Evolutionary conservation across 2,113 vertebrate genomes (phyloP).

Genomic region (Alethe castanea): DNA sequence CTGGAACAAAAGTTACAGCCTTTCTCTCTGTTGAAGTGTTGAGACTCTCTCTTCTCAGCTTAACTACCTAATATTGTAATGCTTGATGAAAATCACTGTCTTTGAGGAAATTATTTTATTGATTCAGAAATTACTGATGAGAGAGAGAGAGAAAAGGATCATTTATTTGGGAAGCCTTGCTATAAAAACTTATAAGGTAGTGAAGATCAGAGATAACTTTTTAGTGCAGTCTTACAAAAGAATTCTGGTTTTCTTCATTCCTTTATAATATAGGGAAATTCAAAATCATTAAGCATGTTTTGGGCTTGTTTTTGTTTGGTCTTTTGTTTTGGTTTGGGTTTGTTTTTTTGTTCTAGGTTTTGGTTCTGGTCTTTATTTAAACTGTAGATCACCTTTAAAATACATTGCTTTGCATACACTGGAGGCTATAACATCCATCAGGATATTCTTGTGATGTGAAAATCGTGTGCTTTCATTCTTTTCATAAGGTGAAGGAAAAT

Average conservation of each 20-base stretch:
- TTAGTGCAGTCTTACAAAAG: not conserved
- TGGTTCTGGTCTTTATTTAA: not conserved
- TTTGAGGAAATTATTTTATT: not conserved
- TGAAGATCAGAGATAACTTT: not conserved
- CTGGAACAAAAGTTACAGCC: not conserved
- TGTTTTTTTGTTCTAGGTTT: not conserved
- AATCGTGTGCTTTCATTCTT: not conserved
- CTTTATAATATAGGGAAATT: not conserved
- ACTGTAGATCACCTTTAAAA: not conserved
- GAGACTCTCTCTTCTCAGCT: not conserved
- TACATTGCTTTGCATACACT: not conserved
- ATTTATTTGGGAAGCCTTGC: not conserved
- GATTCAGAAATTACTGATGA: not conserved
- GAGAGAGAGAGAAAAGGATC: not conserved
- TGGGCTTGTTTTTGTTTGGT: not conserved
- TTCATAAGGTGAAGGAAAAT: not conserved
- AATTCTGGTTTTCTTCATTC: not conserved
- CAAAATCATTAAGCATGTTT: not conserved
- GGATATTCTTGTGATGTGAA: not conserved
- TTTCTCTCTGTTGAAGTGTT: not conserved
- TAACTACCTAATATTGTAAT: not conserved
- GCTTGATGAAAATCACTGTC: not conserved
- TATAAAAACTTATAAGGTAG: not conserved
- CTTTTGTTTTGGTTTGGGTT: not conserved
- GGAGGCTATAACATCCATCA: not conserved